These are phyloP conservation scores for Coremacera marginata DNA, from an alignment of 2,888 invertebrate genomes.

Conservation along the genomic window DNA sequence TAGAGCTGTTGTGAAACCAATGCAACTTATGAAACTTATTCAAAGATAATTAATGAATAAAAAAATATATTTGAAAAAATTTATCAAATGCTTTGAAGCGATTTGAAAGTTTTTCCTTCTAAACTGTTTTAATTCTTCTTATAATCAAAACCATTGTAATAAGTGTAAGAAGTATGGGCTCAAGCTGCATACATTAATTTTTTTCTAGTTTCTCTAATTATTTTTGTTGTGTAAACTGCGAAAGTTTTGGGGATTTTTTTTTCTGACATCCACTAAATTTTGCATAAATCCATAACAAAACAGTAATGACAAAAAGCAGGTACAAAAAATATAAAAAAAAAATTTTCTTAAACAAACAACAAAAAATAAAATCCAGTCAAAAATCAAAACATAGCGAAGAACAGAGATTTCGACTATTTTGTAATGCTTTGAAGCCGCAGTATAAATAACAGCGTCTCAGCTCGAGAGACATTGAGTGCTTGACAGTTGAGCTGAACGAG, in stretches of 20 bases:
- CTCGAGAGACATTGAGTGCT: slow-evolving; percentile 43
- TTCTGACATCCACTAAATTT: not conserved
- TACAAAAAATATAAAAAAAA: slow-evolving; percentile 43
- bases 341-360: slow-evolving; percentile 42
- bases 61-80: not conserved
- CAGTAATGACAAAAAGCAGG: not conserved
- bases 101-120: not conserved
- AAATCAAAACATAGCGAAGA: not conserved
- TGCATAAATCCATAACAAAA: not conserved
- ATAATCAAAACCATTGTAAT: too few relatives aligned
- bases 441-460: slow-evolving; percentile 51
- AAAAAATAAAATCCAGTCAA: slow-evolving; percentile 46
- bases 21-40: too few relatives aligned
- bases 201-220: not conserved
- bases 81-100: not conserved
- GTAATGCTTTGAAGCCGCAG: slow-evolving; percentile 39
- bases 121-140: not conserved
- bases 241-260: slow-evolving; percentile 21
- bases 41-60: too few relatives aligned
- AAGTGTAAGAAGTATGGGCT: not conserved
- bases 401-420: slow-evolving; percentile 47
- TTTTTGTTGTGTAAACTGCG: not conserved
- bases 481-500: slow-evolving; percentile 35
- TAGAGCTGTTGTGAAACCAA: too few relatives aligned
- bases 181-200: too few relatives aligned